Conservation (phyloP, 2,797 vertebrate species). For the Peromyscus aztecus region DNA sequence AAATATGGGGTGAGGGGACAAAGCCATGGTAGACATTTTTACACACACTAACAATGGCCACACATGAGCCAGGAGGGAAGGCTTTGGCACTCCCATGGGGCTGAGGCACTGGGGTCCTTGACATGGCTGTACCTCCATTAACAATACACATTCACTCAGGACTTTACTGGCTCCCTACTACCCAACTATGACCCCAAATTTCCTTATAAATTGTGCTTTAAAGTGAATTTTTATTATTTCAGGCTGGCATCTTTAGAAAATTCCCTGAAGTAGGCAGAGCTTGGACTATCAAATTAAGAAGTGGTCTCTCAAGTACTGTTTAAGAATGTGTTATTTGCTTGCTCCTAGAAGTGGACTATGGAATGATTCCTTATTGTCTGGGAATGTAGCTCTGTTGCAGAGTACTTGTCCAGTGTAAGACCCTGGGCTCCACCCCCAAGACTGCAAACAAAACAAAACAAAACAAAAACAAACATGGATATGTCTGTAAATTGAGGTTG, state of each 20-base stretch:
- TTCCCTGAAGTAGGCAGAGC: not conserved
- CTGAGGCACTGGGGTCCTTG: not conserved
- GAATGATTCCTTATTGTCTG: not conserved
- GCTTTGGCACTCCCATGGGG: not conserved
- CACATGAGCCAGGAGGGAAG: not conserved
- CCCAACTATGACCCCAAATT: not conserved
- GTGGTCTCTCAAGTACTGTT: not conserved
- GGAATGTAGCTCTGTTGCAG: not conserved
- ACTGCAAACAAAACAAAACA: not conserved
- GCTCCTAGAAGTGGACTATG: not conserved
- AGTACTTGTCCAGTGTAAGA: not conserved
- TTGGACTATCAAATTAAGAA: conserved; percentile 46
- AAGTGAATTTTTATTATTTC: not conserved
- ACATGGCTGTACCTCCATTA: not conserved
- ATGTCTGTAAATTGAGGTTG: not conserved
- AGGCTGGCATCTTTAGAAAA: not conserved
- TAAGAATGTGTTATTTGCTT: not conserved
- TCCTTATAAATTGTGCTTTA: not conserved
- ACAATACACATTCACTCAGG: not conserved
- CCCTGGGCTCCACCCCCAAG: not conserved
- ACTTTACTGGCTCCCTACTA: not conserved
- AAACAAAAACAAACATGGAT: no score
- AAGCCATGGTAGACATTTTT: not conserved
- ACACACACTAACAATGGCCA: not conserved
- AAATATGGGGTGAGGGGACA: no score